Base-by-base conservation (phyloP, 2,113 vertebrate species). In the Oncorhynchus mykiss region DNA sequence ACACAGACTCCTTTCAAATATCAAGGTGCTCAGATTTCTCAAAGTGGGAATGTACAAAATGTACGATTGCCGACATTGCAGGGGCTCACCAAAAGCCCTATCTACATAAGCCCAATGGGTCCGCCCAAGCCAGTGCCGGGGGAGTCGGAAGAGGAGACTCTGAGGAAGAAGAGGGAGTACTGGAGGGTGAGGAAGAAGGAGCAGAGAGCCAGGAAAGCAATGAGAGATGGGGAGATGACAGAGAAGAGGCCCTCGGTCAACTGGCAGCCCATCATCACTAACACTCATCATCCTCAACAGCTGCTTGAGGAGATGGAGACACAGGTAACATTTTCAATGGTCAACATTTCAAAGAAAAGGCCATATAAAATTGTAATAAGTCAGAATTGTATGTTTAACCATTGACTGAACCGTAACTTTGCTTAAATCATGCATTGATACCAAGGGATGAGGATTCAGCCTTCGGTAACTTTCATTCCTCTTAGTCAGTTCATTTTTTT, bases 121-220 rank as follows among this genome's bases (percentile, higher is more conserved):
- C 89, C 90, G 4, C 91, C 91, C 0, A 91, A 91, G 71, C 85
- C 75, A 51, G 76, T 90, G 54, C 82, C 77, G 0, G 88, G 87
- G 18, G 86, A 92, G 78, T 78, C 87, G 0, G 83, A 93, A 14
- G 92, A 93, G 39, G 92, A 92, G 51, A 86, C 91, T 31, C 74
- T 92, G 78, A 87, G 74, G 84, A 91, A 89, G 78, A 93, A 91
- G 78, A 79, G 93, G 57, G 93, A 94, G 82, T 93, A 92, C 59
- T 94, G 93, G 93, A 92, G 93, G 81, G 81, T 94, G 25, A 94
- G 93, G 54, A 94, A 94, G 87, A 93, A 94, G 80, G 92, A 94
- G 70, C 93, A 94, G 77, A 90, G 93, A 80, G 93, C 92, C 45
- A 88, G 88, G 79, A 94, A 93, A 74, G 92, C 93, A 14, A 88